Base-by-base conservation (phyloP, 2,113 vertebrate species). In the Acinonyx jubatus region DNA sequence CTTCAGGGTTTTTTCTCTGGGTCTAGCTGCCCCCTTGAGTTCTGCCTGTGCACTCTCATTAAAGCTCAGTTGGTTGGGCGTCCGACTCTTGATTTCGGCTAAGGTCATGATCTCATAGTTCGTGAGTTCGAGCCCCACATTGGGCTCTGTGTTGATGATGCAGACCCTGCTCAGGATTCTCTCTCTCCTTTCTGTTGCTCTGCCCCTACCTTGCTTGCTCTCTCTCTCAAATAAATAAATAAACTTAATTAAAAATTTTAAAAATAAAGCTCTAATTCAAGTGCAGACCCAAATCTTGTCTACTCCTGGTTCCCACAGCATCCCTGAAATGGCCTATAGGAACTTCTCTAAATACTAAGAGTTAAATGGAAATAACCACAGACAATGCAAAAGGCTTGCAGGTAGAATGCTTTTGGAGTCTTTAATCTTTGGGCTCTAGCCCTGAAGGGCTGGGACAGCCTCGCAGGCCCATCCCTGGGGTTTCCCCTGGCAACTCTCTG, bases 371-470 rank as follows among this genome's bases (percentile, higher is more conserved):
- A 65, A 36, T 4, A 33, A 76, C 5, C 61, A 31, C 33, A 31
- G 55, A 41, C 29, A 2, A 8, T 13, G 5, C 7, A 6, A 76
- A 33, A 2, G 7, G 19, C 61, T 36, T 5, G 3, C 25, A 10
- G 38, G 25, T 11, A 33, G 71, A 45, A 14, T 9, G 25, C 33
- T 27, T 7, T 48, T 1, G 0, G 57, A 27, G 45, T 29, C 48
- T 45, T 16, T 18, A 2, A 29, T 27, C 27, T 1, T n/a, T 2
- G 19, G 4, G 4, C 45, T 33, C n/a, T 6, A 21, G 68, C n/a
- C 61, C 18, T 5, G 2, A 16, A 57, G 29, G 31, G 19, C 85
- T 11, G 25, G 57, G 65, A 33, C 21, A 1, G 19, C 36, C 1
- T 41, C 31, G 12, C 16, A 55, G 82, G 36, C 23, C 86, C n/a